Conservation (phyloP, 2,113 vertebrate genomes). For the Pseudorasbora parva region DNA sequence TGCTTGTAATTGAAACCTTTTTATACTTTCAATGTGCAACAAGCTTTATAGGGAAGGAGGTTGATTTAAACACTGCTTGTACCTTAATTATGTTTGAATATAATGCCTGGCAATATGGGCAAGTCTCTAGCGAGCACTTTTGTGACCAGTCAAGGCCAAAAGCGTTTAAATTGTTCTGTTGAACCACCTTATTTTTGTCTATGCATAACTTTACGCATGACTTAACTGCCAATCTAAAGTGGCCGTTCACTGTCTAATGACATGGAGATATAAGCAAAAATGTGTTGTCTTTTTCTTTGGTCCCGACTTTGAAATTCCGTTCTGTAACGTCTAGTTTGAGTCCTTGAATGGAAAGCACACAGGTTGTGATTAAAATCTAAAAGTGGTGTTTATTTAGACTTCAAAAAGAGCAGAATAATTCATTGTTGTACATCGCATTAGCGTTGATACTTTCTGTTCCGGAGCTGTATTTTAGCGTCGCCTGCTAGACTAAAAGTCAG, state of each 20-base stretch:
- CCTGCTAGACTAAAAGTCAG: constrained; percentile 47
- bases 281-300: neutral
- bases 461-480: neutral
- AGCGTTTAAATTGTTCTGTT: neutral
- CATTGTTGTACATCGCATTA: constrained; percentile 36
- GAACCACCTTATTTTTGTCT: neutral
- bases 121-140: neutral
- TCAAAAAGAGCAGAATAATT: constrained; percentile 26
- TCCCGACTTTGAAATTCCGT: neutral
- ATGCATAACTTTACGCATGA: neutral
- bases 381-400: constrained; percentile 15
- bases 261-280: neutral
- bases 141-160: neutral
- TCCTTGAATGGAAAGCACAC: constrained; percentile 12
- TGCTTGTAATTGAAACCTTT: constrained; percentile 11
- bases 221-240: neutral
- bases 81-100: constrained; percentile 13
- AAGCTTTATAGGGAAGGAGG: neutral
- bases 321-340: neutral
- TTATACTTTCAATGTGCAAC: constrained; percentile 3
- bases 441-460: constrained; percentile 9
- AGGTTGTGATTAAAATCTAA: constrained; percentile 35
- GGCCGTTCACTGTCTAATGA: no score
- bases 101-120: neutral
- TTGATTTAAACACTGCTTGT: neutral